Percentiles rank a stretch among this genome's conserved stretches.
These are phyloP conservation scores for Myotis davidii DNA, from an alignment of 2,113 vertebrate species.

Conservation along the genomic window DNA sequence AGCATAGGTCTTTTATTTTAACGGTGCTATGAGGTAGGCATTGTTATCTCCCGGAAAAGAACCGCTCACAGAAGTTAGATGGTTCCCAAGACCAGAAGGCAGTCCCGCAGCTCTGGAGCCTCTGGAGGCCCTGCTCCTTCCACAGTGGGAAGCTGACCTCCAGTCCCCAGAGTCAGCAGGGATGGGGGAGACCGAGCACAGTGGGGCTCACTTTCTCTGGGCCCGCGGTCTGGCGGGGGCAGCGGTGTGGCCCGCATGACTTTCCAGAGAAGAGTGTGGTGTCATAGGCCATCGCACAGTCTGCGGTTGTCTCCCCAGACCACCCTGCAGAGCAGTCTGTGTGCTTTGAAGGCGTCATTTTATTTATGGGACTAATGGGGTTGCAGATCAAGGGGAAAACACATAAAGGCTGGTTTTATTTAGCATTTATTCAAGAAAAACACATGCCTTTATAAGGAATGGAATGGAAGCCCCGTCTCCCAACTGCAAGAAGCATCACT, in stretches of 20 bases:
- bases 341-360: neutral
- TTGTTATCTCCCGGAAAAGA: conserved; percentile 34
- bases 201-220: neutral
- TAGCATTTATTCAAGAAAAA: conserved; percentile 31
- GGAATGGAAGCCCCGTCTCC: conserved; percentile 10
- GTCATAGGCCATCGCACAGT: neutral
- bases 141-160: neutral
- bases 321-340: neutral
- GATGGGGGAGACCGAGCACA: fast-evolving
- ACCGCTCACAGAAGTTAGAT: neutral
- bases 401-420: neutral
- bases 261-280: neutral
- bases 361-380: neutral
- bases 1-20: neutral
- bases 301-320: neutral
- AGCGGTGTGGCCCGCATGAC: fast-evolving
- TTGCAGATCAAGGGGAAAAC: neutral
- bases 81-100: neutral
- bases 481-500: neutral
- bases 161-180: neutral
- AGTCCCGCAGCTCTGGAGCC: neutral
- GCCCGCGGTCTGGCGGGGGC: neutral
- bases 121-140: neutral
- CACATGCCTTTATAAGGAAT: conserved; percentile 46
- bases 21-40: neutral